These are phyloP conservation scores for Chrysomela aeneicollis DNA, from an alignment of 2,888 invertebrate species.

Conservation along the genomic window DNA sequence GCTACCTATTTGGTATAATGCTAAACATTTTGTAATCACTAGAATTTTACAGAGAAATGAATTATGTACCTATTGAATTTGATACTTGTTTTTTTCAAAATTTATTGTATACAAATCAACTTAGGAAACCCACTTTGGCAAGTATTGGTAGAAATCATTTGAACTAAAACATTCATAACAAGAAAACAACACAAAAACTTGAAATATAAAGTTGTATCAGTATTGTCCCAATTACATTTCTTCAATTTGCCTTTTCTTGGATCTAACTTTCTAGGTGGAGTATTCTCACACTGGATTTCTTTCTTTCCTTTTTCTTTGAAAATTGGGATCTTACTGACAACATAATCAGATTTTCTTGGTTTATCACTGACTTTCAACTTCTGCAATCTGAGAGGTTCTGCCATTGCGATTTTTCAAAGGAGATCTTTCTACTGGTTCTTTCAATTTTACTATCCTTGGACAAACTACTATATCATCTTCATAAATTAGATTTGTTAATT, in stretches of 20 bases:
- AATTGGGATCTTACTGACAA: slow-evolving; percentile 56
- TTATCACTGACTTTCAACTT: slow-evolving; percentile 57
- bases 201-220: slow-evolving; percentile 58
- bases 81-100: not conserved
- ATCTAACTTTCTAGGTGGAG: slow-evolving; percentile 52
- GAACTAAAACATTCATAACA: not conserved
- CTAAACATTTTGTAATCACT: too few species aligned
- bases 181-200: slow-evolving; percentile 31
- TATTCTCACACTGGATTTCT: slow-evolving; percentile 57
- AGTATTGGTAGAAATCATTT: not conserved
- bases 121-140: not conserved
- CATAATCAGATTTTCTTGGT: slow-evolving; percentile 50
- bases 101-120: too few species aligned
- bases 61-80: too few species aligned
- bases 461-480: slow-evolving; percentile 61
- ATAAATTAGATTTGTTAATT: slow-evolving; percentile 67
- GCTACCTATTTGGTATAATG: too few species aligned
- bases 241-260: slow-evolving; percentile 42
- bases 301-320: slow-evolving; percentile 52
- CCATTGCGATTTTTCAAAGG: slow-evolving; percentile 52
- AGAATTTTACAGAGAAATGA: too few species aligned
- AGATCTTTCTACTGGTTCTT: slow-evolving; percentile 48
- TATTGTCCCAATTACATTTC: slow-evolving; percentile 54
- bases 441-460: slow-evolving; percentile 54
- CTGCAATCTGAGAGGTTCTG: slow-evolving; percentile 46